Conservation (phyloP, 2,797 vertebrate species). For the Loris lydekkerianus region DNA sequence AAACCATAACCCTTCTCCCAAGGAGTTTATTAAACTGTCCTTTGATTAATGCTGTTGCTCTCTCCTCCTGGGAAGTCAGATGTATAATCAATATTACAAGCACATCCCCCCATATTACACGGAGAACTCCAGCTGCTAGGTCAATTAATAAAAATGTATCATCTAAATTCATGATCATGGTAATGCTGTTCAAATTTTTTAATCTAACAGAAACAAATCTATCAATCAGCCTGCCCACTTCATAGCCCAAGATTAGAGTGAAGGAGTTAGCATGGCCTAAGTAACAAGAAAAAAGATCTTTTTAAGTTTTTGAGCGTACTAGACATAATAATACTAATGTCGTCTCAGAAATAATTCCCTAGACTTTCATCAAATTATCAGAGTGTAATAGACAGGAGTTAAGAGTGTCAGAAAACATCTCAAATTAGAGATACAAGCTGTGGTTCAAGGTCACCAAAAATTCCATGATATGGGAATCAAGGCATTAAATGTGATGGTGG, state of each 20-base stretch:
- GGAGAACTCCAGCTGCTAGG: slow-evolving; percentile 60
- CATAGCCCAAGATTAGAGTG: background rate
- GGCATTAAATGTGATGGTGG: background rate
- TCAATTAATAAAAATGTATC: slow-evolving; percentile 74
- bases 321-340: background rate
- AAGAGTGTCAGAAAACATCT: background rate
- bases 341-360: slow-evolving; percentile 6
- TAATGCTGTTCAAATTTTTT: slow-evolving; percentile 72
- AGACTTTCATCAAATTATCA: background rate
- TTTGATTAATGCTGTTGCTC: slow-evolving; percentile 75
- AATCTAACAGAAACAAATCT: slow-evolving; percentile 76
- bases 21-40: slow-evolving; percentile 82
- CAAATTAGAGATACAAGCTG: background rate
- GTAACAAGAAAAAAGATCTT: background rate
- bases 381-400: background rate
- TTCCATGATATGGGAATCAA: background rate
- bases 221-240: slow-evolving; percentile 62
- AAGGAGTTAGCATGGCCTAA: background rate
- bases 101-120: slow-evolving; percentile 11
- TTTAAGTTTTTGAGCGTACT: background rate
- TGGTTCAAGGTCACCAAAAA: background rate
- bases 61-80: slow-evolving; percentile 63
- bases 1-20: slow-evolving; percentile 71
- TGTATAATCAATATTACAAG: slow-evolving; percentile 64
- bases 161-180: slow-evolving; percentile 74